Evolutionary conservation across 1,140 invertebrate species (phyloP).

Genomic region (Wiebesia pumilae): DNA sequence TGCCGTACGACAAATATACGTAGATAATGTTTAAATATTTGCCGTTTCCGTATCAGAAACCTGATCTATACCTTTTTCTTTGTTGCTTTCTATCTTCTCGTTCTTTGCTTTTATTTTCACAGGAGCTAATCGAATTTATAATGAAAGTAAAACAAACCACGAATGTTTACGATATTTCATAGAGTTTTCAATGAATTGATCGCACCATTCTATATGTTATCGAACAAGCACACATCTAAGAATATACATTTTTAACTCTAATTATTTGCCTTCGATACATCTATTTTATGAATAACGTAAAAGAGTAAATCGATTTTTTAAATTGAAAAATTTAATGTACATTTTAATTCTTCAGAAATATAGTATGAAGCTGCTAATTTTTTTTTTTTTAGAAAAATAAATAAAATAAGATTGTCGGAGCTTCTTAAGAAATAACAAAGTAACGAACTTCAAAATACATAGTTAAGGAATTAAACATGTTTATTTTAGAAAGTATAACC

Average conservation of each 20-base stretch:
- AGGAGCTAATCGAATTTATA: background rate
- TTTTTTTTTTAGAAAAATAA: background rate
- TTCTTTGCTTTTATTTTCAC: background rate
- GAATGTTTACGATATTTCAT: background rate
- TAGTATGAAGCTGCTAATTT: background rate
- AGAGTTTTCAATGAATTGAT: background rate
- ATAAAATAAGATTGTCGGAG: background rate
- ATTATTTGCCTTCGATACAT: background rate
- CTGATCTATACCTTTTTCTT: background rate
- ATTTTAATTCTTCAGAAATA: background rate
- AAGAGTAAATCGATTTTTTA: too few species aligned
- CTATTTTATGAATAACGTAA: too few species aligned
- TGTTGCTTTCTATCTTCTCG: background rate
- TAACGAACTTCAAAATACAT: slow-evolving; percentile 24
- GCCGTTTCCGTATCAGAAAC: background rate
- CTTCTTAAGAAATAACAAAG: background rate
- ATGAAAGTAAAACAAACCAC: background rate
- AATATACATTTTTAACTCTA: background rate
- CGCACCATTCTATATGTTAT: background rate
- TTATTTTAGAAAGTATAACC: slow-evolving; percentile 20
- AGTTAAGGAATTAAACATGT: slow-evolving; percentile 12
- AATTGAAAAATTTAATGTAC: too few species aligned
- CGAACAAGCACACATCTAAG: background rate
- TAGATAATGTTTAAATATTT: background rate
- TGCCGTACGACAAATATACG: background rate